These are phyloP conservation scores for Phyllopteryx taeniolatus DNA, from an alignment of 2,113 vertebrate species.

Conservation along the genomic window DNA sequence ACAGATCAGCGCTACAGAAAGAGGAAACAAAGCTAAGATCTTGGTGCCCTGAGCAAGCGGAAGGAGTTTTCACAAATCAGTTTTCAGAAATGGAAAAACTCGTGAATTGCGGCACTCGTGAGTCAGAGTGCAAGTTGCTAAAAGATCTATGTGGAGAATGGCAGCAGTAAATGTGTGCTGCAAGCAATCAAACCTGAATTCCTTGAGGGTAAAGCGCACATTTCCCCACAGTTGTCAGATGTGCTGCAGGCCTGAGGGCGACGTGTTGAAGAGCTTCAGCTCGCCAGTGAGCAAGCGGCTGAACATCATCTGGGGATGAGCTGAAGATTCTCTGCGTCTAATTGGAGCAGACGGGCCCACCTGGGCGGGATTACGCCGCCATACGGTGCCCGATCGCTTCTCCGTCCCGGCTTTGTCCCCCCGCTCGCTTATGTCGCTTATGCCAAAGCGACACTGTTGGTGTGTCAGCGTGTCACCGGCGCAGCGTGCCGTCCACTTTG, in stretches of 20 bases:
- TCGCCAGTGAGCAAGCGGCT: not conserved
- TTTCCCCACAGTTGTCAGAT: not conserved
- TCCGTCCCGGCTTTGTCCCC: not conserved
- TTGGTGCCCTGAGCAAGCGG: too few species aligned
- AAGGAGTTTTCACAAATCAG: too few species aligned
- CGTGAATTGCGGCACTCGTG: too few species aligned
- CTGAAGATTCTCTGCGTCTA: slow-evolving; percentile 37
- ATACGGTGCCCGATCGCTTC: slow-evolving; percentile 56
- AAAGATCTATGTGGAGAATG: too few species aligned
- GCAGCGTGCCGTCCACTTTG: not conserved
- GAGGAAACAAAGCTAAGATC: too few species aligned
- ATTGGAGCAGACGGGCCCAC: slow-evolving; percentile 69
- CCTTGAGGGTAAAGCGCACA: not conserved
- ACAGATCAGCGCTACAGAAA: too few species aligned
- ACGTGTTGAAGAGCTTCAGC: not conserved
- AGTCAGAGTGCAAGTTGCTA: too few species aligned
- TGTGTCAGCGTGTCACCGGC: not conserved
- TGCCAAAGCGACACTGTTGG: too few species aligned
- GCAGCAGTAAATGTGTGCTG: too few species aligned
- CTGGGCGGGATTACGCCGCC: slow-evolving; percentile 64
- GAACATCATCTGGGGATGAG: not conserved
- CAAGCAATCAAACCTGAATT: too few species aligned
- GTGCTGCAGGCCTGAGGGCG: too few species aligned
- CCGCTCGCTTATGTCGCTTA: not conserved
- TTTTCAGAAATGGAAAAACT: too few species aligned